Conservation (phyloP, 1,140 invertebrate genomes). For the Stenopsyche tienmushanensis region DNA sequence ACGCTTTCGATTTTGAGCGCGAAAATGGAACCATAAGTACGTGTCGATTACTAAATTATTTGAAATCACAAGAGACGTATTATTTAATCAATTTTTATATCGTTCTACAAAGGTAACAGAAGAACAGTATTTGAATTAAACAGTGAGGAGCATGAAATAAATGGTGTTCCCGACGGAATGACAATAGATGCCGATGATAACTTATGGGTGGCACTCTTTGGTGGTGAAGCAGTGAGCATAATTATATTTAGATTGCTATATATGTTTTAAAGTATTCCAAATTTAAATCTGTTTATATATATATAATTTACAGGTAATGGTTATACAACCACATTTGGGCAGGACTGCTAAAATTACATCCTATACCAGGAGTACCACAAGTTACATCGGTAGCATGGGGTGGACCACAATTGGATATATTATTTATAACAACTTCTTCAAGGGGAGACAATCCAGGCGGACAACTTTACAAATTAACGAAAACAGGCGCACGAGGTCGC, state of each 20-base stretch:
- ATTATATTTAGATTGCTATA: slow-evolving; percentile 2
- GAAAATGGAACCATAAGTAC: slow-evolving; percentile 65
- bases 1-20: slow-evolving; percentile 74
- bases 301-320: slow-evolving; percentile 48
- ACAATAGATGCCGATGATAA: slow-evolving; percentile 74
- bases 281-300: slow-evolving; percentile 13
- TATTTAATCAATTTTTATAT: no score
- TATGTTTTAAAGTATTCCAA: background rate
- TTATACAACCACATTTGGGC: slow-evolving; percentile 51
- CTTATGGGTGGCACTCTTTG: slow-evolving; percentile 69
- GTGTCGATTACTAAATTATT: no score
- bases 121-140: slow-evolving; percentile 56
- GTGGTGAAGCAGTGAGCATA: slow-evolving; percentile 53
- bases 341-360: slow-evolving; percentile 52
- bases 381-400: slow-evolving; percentile 83
- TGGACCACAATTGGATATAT: slow-evolving; percentile 70
- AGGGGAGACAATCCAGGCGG: slow-evolving; percentile 25
- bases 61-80: background rate
- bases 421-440: slow-evolving; percentile 71
- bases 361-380: slow-evolving; percentile 64
- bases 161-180: slow-evolving; percentile 69
- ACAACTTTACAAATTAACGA: slow-evolving; percentile 25
- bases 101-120: slow-evolving; percentile 51
- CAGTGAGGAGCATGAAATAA: slow-evolving; percentile 53
- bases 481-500: slow-evolving; percentile 29